phyloP scores from a whole-genome alignment of 1,140 invertebrate genomes.

The Wiebesia pumilae region DNA sequence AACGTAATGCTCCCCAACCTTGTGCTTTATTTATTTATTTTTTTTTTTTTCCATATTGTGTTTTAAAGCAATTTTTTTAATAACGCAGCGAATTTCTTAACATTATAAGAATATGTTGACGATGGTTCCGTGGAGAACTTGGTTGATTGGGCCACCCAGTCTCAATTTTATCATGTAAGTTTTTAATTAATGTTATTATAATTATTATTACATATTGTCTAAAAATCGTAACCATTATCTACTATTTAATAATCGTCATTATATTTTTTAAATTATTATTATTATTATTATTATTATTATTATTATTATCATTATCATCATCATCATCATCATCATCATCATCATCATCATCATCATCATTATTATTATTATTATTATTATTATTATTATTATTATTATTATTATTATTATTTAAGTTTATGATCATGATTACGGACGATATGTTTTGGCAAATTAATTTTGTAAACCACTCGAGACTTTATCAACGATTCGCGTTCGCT shows the following conservation, averaged over 20 bases:
- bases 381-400: constrained; percentile 42
- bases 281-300: constrained; percentile 42
- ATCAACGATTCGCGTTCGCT: constrained; percentile 51
- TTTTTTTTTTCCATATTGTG: constrained; percentile 29
- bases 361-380: constrained; percentile 15
- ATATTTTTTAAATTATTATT: constrained; percentile 46
- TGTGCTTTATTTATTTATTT: constrained; percentile 45
- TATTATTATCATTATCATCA: constrained; percentile 21
- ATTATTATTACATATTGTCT: constrained; percentile 48
- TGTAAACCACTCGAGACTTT: constrained; percentile 51
- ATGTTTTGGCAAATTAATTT: constrained; percentile 48
- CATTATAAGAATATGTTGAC: constrained; percentile 40
- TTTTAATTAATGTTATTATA: constrained; percentile 51
- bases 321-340: constrained; percentile 28
- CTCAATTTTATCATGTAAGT: constrained; percentile 52
- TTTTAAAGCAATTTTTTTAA: constrained; percentile 43
- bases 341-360: constrained; percentile 44
- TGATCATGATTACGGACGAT: constrained; percentile 37
- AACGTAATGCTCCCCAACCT: constrained; percentile 16
- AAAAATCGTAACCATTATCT: constrained; percentile 42
- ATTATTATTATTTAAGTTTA: constrained; percentile 28
- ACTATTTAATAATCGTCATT: constrained; percentile 44
- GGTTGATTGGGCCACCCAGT: constrained; percentile 50
- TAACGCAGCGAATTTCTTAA: constrained; percentile 39
- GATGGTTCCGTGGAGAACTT: constrained; percentile 50